phyloP scores from a whole-genome alignment of 1,140 invertebrate species.

The Leucophenga varia region DNA sequence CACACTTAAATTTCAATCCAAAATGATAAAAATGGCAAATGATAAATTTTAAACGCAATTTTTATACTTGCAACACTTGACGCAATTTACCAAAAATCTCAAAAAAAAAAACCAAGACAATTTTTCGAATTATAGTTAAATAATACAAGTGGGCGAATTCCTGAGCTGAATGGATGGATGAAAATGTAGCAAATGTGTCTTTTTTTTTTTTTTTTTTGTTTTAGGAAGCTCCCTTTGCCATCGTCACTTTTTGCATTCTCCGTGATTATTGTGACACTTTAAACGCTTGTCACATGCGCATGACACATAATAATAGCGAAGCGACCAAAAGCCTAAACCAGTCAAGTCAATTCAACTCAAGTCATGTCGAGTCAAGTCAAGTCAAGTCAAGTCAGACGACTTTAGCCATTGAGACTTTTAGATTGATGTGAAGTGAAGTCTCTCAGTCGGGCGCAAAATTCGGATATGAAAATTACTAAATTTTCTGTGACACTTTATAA shows the following conservation, averaged over 20 bases:
- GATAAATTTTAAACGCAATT: too few species aligned
- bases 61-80: too few species aligned
- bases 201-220: neutral
- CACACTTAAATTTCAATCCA: too few species aligned
- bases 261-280: slow-evolving; percentile 38
- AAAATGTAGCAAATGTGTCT: slow-evolving; percentile 2
- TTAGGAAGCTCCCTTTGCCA: neutral
- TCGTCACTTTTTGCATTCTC: neutral
- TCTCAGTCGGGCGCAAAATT: slow-evolving; percentile 3
- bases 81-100: too few species aligned
- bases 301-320: slow-evolving; percentile 8
- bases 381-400: too few species aligned
- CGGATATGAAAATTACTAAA: slow-evolving; percentile 48
- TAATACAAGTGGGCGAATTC: slow-evolving; percentile 6
- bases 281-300: slow-evolving; percentile 24
- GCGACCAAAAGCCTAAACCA: too few species aligned
- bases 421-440: too few species aligned
- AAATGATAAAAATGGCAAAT: too few species aligned
- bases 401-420: too few species aligned
- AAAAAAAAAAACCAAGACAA: slow-evolving; percentile 1
- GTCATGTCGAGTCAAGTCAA: too few species aligned
- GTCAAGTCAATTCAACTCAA: too few species aligned
- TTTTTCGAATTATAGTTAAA: slow-evolving; percentile 5
- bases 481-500: slow-evolving; percentile 46
- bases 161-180: too few species aligned